Conservation (phyloP, 2,888 invertebrate genomes). For the Dusona sp. region DNA sequence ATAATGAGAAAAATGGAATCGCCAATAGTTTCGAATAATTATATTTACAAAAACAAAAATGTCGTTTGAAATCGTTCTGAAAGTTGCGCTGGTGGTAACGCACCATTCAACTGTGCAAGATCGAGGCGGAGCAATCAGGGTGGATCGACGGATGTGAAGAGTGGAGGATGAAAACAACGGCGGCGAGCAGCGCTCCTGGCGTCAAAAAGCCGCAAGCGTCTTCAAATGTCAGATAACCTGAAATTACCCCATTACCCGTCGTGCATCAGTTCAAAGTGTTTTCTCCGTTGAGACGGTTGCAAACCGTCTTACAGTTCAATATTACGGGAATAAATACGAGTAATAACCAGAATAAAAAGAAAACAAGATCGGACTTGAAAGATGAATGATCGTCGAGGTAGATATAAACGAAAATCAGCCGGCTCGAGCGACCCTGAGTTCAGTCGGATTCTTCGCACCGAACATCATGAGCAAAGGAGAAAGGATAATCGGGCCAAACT, state of each 20-base stretch:
- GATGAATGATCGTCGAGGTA: conserved; percentile 42
- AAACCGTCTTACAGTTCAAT: too few species aligned
- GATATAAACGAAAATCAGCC: conserved; percentile 24
- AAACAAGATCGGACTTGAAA: neutral
- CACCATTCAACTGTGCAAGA: too few species aligned
- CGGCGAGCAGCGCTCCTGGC: conserved; percentile 5
- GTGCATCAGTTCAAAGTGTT: conserved; percentile 60
- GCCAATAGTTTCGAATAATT: too few species aligned
- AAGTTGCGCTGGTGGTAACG: too few species aligned
- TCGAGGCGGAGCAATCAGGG: too few species aligned
- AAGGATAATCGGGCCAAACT: conserved; percentile 52
- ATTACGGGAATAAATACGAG: neutral
- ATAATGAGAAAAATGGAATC: too few species aligned
- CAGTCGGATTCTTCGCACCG: conserved; percentile 64
- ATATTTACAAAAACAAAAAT: too few species aligned
- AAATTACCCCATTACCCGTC: too few species aligned
- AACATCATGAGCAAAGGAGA: conserved; percentile 46
- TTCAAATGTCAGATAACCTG: neutral
- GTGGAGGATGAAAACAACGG: neutral
- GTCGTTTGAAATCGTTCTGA: too few species aligned
- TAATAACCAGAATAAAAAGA: neutral
- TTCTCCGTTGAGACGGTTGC: conserved; percentile 46
- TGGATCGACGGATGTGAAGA: neutral
- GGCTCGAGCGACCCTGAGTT: conserved; percentile 3
- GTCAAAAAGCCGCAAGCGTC: neutral